Base-by-base conservation (phyloP, 2,113 vertebrate genomes). In the Sebastes schlegelii region DNA sequence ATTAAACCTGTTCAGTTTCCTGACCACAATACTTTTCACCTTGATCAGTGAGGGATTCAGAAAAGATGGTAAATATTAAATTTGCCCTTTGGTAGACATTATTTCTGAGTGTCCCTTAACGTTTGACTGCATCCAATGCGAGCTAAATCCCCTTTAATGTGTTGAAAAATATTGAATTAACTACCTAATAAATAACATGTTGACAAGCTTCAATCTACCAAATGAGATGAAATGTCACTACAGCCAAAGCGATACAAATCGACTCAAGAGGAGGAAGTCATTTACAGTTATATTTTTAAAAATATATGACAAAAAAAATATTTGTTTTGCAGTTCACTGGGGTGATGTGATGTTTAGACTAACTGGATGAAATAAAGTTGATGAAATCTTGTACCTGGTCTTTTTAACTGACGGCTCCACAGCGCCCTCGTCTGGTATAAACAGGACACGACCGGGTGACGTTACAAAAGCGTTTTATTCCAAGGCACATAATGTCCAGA, bases 311-410 rank as follows among this genome's bases (percentile, higher is more conserved):
- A 88, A 88, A 77, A 64, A 86, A 84, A 64, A 54, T 87, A 76
- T 74, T 80, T 87, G 89, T 90, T 91, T 86, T 90, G 85, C 89
- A 88, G 88, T 91, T 80, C 76, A 87, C 88, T 88, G 91, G 84
- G 83, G 79, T 92, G 79, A 90, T 95, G 94, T 96, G 64, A 93
- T 91, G 88, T 94, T 91, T 94, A 90, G 88, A 89, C 87, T 93
- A 92, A 88, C 84, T 92, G 89, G 92, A 95, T 93, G 69, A 94
- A 95, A 94, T 94, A 95, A 96, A 96, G 89, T 92, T 90, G 42
- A 79, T 86, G 54, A 74, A 80, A 88, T 82, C 77, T 43, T 73
- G 54, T n/a, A 12, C 21, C 1, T 23, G 46, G 17, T 60, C 10
- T 34, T 42, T 52, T 21, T 8, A 10, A 14, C 42, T 6, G 6